Conservation (phyloP, 2,113 vertebrate species). For the Elachura formosa region DNA sequence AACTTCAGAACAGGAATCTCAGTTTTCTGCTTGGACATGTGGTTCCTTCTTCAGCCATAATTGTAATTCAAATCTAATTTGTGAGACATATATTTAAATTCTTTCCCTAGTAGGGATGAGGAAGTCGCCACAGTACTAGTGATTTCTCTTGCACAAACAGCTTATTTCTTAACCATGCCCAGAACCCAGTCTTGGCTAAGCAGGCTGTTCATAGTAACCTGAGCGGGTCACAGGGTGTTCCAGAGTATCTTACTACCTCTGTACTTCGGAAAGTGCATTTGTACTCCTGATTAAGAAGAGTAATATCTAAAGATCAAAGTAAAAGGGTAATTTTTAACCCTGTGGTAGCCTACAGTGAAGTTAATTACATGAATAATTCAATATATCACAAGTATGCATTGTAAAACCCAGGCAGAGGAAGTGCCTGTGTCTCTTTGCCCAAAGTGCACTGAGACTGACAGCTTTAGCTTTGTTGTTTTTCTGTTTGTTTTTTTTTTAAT, state of each 20-base stretch:
- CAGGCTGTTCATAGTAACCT: background rate
- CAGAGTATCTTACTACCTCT: background rate
- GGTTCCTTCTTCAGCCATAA: background rate
- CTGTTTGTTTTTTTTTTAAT: background rate
- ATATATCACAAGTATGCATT: background rate
- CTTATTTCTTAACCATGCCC: background rate
- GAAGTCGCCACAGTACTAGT: background rate
- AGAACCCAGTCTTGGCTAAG: background rate
- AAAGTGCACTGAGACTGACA: background rate
- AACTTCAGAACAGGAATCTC: background rate
- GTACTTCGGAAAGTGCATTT: background rate
- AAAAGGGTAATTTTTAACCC: slow-evolving; percentile 32
- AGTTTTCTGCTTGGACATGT: background rate
- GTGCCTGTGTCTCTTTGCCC: background rate
- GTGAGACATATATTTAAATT: background rate
- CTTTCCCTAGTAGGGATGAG: background rate
- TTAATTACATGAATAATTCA: slow-evolving; percentile 13
- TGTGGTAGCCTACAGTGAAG: background rate
- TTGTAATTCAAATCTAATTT: background rate
- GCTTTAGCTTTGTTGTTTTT: background rate
- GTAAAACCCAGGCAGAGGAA: slow-evolving; percentile 25
- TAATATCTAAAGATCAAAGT: slow-evolving; percentile 5
- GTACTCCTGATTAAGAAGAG: background rate
- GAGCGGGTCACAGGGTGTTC: background rate
- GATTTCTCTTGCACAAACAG: background rate